Conservation (phyloP, 2,888 invertebrate genomes). For the Argyresthia albistria region DNA sequence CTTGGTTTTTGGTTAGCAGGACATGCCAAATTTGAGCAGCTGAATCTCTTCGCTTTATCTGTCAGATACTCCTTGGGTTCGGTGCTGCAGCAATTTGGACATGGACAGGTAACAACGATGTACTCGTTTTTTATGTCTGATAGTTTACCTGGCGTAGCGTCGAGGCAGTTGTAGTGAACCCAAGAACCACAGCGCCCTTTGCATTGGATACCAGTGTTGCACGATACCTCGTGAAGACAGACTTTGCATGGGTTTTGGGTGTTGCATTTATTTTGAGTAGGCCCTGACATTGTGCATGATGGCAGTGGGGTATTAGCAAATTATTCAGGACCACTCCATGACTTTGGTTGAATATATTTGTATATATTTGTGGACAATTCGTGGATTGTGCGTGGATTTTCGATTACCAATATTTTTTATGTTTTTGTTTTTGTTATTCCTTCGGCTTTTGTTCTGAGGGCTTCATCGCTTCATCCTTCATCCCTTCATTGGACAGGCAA, state of each 20-base stretch:
- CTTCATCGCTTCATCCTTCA: too few relatives aligned
- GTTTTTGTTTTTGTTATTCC: too few relatives aligned
- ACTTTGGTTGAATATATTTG: too few relatives aligned
- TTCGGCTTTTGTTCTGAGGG: too few relatives aligned
- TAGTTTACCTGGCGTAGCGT: conserved; percentile 51
- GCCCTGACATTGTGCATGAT: too few relatives aligned
- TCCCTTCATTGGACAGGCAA: too few relatives aligned
- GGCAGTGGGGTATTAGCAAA: too few relatives aligned
- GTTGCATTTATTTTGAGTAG: too few relatives aligned
- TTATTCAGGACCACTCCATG: too few relatives aligned
- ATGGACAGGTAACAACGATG: conserved; percentile 49
- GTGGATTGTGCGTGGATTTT: too few relatives aligned
- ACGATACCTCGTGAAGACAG: conserved; percentile 35
- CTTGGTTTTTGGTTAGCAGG: neutral
- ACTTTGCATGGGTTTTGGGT: conserved; percentile 32
- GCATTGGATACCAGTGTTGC: conserved; percentile 44
- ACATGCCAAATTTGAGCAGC: neutral
- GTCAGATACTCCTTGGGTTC: conserved; percentile 32
- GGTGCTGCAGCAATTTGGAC: conserved; percentile 43
- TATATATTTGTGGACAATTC: too few relatives aligned
- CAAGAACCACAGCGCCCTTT: conserved; percentile 45
- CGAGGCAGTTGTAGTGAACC: conserved; percentile 47
- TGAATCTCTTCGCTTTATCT: conserved; percentile 12
- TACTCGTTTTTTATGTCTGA: conserved; percentile 43
- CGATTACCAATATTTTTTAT: too few relatives aligned